Base-by-base conservation (phyloP, 2,888 invertebrate species). In the Lymantria dispar region DNA sequence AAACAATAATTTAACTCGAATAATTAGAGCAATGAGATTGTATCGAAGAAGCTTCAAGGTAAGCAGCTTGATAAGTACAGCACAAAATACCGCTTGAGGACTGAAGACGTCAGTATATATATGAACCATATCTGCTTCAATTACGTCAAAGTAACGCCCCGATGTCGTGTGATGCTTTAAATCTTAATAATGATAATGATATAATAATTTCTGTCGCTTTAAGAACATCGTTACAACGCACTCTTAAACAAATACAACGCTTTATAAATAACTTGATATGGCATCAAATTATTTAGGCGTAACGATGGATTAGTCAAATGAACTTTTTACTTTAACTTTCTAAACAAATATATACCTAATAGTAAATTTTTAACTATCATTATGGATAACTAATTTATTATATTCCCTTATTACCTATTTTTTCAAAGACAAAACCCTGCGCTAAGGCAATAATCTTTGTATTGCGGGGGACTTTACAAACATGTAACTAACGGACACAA, bases 71-170 rank as follows among this genome's bases (percentile, higher is more conserved):
- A 88, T 90, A 89, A 87, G 86, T 76, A 70, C 71, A 80, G 85
- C 78, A 87, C 83, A 79, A 83, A 89, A 90, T 90, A 89, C 83
- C 76, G 79, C 72, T 78, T 62, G 75, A 76, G 69, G 71, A 75
- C 72, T 70, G 72, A 77, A 83, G 80, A 78, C 85, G 80, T 83
- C 87, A 82, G 78, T 89, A 88, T 91, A 85, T 90, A 91, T 90
- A 84, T 79, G 85, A 72, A 77, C 82, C 83, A 75, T 90, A 91
- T 84, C 89, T 78, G 72, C 83, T 84, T 77, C 82, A 84, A 85
- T 87, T 88, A 90, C 91, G 91, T 91, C 91, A 91, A 85, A 88
- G 85, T 74, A 87, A 86, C 88, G 88, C 86, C 88, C 89, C 80
- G 87, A 80, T 82, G 85, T 77, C 78, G 78, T 22, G 5, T 75